Percentiles rank a stretch among this genome's conserved stretches.
Evolutionary conservation across 2,797 vertebrate genomes (phyloP).

Genomic region (Alca torda): DNA sequence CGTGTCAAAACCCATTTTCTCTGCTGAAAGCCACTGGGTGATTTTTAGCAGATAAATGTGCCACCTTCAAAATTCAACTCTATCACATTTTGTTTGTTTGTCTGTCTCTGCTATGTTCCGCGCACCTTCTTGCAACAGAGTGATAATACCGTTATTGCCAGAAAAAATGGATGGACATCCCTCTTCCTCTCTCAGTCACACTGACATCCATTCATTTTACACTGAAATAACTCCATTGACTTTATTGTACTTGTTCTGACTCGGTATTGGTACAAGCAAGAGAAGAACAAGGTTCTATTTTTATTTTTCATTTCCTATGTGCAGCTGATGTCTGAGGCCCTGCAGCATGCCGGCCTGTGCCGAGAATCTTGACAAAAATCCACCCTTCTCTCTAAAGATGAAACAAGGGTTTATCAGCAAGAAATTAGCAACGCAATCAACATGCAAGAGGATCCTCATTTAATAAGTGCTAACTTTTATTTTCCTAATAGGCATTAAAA

Average conservation of each 20-base stretch:
- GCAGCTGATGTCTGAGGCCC: constrained; percentile 13
- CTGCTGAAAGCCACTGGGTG: constrained; percentile 11
- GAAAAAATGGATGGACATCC: constrained; percentile 40
- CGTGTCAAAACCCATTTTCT: constrained; percentile 22
- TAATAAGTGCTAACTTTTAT: constrained; percentile 72
- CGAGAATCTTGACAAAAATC: constrained; percentile 24
- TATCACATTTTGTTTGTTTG: constrained; percentile 37
- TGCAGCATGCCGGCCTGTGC: background rate
- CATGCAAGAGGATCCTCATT: constrained; percentile 52
- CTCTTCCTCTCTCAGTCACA: constrained; percentile 43
- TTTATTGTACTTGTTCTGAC: constrained; percentile 62
- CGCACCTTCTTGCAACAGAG: background rate
- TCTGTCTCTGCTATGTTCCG: background rate
- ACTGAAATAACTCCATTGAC: constrained; percentile 63
- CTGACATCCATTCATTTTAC: constrained; percentile 59
- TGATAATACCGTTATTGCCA: constrained; percentile 56
- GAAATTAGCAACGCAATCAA: constrained; percentile 63
- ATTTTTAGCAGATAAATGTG: constrained; percentile 41
- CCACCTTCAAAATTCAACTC: constrained; percentile 27
- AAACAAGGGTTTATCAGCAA: constrained; percentile 48
- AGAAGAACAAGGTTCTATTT: constrained; percentile 49
- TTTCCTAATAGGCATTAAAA: constrained; percentile 71
- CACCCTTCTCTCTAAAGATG: constrained; percentile 6
- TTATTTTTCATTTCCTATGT: constrained; percentile 52
- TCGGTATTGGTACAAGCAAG: constrained; percentile 53